Conservation (phyloP, 2,888 invertebrate genomes). For the Ochropacha duplaris region DNA sequence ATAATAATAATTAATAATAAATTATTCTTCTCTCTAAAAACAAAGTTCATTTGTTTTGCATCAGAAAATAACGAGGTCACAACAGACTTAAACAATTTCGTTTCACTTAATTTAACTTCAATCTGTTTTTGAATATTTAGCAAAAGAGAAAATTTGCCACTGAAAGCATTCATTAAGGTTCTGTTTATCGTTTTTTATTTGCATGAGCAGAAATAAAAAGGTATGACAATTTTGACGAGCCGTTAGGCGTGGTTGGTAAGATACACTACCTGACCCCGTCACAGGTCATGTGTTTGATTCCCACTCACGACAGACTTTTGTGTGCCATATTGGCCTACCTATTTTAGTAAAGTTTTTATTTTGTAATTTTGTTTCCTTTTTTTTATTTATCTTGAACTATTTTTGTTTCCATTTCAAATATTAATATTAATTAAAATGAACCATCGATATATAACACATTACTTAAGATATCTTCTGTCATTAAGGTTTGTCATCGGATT, state of each 20-base stretch:
- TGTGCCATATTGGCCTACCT: too few relatives aligned
- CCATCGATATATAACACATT: not conserved
- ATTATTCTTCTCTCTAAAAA: not conserved
- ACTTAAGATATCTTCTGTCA: not conserved
- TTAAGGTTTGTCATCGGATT: not conserved
- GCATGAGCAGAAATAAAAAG: not conserved
- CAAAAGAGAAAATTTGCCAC: not conserved
- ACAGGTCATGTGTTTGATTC: too few relatives aligned
- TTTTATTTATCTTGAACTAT: too few relatives aligned
- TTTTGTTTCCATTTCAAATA: too few relatives aligned
- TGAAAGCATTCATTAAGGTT: not conserved
- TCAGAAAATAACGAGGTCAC: conserved; percentile 9
- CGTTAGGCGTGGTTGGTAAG: too few relatives aligned
- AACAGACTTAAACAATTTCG: conserved; percentile 13
- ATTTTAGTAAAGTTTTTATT: too few relatives aligned
- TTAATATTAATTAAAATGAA: not conserved
- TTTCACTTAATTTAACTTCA: conserved; percentile 22
- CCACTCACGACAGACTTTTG: too few relatives aligned
- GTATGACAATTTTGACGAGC: not conserved
- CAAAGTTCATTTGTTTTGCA: conserved; percentile 6
- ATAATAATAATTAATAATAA: not conserved
- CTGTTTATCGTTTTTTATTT: not conserved
- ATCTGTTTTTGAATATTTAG: conserved; percentile 19
- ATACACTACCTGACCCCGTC: too few relatives aligned
- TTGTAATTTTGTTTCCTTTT: too few relatives aligned